A percentile compares a stretch with the other conserved stretches of the same genome.
Evolutionary conservation across 2,888 invertebrate genomes (phyloP).

Genomic region (Cryptus armator): DNA sequence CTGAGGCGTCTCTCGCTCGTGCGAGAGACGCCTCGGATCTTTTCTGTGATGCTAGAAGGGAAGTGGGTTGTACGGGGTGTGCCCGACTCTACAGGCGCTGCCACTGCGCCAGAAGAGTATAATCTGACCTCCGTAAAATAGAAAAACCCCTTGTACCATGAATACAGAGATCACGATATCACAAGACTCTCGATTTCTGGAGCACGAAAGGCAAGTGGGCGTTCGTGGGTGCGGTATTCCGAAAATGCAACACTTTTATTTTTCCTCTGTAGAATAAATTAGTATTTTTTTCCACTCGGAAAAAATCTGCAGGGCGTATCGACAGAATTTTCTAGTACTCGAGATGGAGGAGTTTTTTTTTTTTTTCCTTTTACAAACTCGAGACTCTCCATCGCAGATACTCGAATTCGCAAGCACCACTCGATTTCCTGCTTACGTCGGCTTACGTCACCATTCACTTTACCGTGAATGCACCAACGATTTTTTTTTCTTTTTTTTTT

Average conservation of each 20-base stretch:
- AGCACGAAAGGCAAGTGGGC: slow-evolving; percentile 65
- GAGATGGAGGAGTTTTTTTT: slow-evolving; percentile 22
- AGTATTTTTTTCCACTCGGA: slow-evolving; percentile 42
- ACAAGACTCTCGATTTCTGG: slow-evolving; percentile 60
- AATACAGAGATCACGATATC: slow-evolving; percentile 28
- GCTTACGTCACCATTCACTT: slow-evolving; percentile 74
- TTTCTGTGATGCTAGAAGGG: slow-evolving; percentile 72
- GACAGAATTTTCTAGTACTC: background rate
- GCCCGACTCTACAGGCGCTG: slow-evolving; percentile 68
- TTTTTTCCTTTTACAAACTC: slow-evolving; percentile 35
- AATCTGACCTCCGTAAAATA: slow-evolving; percentile 56
- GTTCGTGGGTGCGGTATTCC: slow-evolving; percentile 68
- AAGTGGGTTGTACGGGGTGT: slow-evolving; percentile 82
- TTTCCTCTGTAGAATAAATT: slow-evolving; percentile 10
- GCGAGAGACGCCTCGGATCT: slow-evolving; percentile 48
- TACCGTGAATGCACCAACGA: slow-evolving; percentile 70
- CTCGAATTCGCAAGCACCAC: slow-evolving; percentile 72
- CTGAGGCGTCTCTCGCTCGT: slow-evolving; percentile 30
- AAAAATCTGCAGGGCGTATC: background rate
- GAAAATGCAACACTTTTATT: slow-evolving; percentile 60
- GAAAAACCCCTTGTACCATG: slow-evolving; percentile 45
- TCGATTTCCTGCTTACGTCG: slow-evolving; percentile 80
- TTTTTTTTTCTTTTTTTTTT: slow-evolving; percentile 72
- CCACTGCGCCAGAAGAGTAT: slow-evolving; percentile 52
- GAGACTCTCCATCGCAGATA: slow-evolving; percentile 43